Evolutionary conservation across 2,113 vertebrate species (phyloP).

Genomic region (Cyanoramphus novaezelandiae): DNA sequence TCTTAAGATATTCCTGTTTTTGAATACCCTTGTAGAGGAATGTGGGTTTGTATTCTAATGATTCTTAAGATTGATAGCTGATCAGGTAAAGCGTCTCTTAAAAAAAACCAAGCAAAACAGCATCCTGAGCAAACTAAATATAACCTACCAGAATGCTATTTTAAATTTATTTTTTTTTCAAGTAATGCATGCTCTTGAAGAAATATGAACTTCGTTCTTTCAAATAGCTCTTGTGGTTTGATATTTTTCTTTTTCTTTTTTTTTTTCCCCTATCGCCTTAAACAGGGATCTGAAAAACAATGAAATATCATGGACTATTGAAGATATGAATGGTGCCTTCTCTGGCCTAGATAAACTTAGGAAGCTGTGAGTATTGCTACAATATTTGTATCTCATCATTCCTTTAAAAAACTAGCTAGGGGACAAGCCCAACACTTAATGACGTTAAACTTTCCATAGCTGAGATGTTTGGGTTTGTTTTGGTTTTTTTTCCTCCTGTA

Average conservation of each 20-base stretch:
- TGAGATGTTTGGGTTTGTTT: neutral
- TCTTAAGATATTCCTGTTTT: neutral
- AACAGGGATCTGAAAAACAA: conserved; percentile 91
- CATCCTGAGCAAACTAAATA: neutral
- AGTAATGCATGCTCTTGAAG: neutral
- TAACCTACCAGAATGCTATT: neutral
- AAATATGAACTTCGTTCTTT: neutral
- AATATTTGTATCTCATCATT: neutral
- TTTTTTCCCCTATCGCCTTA: neutral
- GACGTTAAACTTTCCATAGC: neutral
- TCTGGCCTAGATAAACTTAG: conserved; percentile 90
- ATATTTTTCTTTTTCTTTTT: no score
- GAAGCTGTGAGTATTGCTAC: conserved; percentile 82
- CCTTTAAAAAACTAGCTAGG: neutral
- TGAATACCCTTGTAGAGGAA: neutral
- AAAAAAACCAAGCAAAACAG: neutral
- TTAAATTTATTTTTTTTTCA: neutral
- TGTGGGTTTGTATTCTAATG: neutral
- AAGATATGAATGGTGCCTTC: conserved; percentile 98
- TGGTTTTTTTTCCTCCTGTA: neutral
- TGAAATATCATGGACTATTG: conserved; percentile 97
- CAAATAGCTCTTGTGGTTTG: neutral
- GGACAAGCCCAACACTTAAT: neutral
- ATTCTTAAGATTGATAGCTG: neutral
- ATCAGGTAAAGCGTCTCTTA: neutral